Conservation (phyloP, 2,888 invertebrate genomes). For the Cremastobaeus sp. region DNA sequence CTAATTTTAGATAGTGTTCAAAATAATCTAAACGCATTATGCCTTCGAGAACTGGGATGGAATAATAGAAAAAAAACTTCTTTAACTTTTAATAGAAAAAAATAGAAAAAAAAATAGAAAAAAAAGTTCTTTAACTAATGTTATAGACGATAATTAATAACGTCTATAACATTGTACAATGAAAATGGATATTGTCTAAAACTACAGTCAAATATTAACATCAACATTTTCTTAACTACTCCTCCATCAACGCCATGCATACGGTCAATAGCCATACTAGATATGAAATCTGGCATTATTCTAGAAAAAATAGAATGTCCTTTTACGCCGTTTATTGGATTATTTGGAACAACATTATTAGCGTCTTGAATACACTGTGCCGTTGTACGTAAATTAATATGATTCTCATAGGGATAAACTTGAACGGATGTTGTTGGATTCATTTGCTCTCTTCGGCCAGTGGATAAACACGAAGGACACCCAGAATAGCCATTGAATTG, state of each 20-base stretch:
- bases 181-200: too few species aligned
- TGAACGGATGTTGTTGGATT: too few species aligned
- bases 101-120: too few species aligned
- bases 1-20: background rate
- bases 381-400: conserved; percentile 2
- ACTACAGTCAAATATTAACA: too few species aligned
- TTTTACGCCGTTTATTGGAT: background rate
- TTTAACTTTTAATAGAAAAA: too few species aligned
- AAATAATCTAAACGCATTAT: conserved; percentile 13
- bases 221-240: conserved; percentile 48
- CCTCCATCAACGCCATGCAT: conserved; percentile 56
- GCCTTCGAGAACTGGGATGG: conserved; percentile 33
- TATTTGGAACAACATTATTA: too few species aligned
- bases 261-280: too few species aligned
- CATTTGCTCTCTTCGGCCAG: background rate
- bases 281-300: conserved; percentile 16
- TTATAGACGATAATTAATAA: conserved; percentile 29
- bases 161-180: too few species aligned
- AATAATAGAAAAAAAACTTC: too few species aligned
- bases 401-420: background rate
- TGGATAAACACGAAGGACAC: background rate
- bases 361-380: too few species aligned
- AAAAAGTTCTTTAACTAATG: too few species aligned
- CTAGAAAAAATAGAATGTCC: conserved; percentile 3
- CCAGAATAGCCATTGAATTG: conserved; percentile 6